Conservation (phyloP, 2,113 vertebrate genomes). For the Stigmatopora argus region DNA sequence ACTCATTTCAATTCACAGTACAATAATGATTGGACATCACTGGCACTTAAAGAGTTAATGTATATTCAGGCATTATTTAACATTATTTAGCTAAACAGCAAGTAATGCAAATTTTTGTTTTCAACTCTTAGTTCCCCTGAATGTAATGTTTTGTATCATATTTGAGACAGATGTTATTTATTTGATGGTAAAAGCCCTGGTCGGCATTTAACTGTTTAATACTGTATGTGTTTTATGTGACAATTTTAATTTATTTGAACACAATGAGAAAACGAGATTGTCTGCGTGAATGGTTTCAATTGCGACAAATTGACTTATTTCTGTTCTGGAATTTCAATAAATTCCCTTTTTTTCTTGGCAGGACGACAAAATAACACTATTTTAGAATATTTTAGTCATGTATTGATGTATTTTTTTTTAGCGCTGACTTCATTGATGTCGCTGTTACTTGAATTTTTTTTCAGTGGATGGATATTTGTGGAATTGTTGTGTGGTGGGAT, state of each 20-base stretch:
- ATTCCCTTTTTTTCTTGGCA: neutral
- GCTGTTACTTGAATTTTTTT: constrained; percentile 61
- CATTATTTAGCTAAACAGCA: constrained; percentile 3
- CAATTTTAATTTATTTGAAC: constrained; percentile 58
- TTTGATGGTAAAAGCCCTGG: constrained; percentile 69
- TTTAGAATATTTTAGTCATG: neutral
- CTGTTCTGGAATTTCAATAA: neutral
- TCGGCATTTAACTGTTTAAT: constrained; percentile 45
- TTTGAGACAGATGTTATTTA: constrained; percentile 63
- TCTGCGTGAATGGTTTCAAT: neutral
- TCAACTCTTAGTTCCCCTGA: neutral
- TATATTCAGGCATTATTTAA: no score
- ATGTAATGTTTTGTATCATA: neutral
- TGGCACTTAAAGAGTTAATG: no score
- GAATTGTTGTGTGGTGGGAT: constrained; percentile 39
- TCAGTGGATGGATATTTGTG: constrained; percentile 31
- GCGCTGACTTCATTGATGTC: neutral
- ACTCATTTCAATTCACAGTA: no score
- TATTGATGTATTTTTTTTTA: constrained; percentile 3
- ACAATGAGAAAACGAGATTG: neutral
- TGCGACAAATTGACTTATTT: neutral
- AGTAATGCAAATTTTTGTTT: constrained; percentile 13
- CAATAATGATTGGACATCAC: no score
- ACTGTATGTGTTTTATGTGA: constrained; percentile 32
- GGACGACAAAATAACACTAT: neutral